Evolutionary conservation across 2,113 vertebrate species (phyloP), one percentile per base, ranked within the genome.

Genomic region (Mormoops blainvillei): DNA sequence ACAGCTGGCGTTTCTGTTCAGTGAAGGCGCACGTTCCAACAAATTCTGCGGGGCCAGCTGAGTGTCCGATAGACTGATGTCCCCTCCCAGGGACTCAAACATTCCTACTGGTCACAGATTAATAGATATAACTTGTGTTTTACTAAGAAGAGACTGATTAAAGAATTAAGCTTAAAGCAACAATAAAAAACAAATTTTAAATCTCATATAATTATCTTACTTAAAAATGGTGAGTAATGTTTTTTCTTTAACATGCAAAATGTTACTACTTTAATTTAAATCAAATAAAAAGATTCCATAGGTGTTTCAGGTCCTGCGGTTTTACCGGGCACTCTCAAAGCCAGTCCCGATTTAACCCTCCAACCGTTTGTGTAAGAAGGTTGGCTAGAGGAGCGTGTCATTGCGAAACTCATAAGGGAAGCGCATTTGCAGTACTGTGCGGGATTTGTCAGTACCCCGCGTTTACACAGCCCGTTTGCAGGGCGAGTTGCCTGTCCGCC

Each of bases 361-460:
- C 22, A 28, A 14, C 24, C 28, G 36, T 28, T 73, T 7, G 24
- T 14, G 5, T 7, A 73, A 28, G 68, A 28, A 43, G 70, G 13
- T 2, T 3, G 31, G 7, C 41, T 24, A 1, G 38, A 24, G 12
- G 19, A 26, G 6, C 26, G 70, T 15, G 5, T 41, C 7, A 3
- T 8, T 43, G 7, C 26, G 38, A 71, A 71, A 41, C 6, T 11
- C 68, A 11, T 1, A 3, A 26, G 68, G 67, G 19, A 12, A 22
- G 7, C 4, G 3, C 19, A 5, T 22, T 7, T 20, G 14, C 11
- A 7, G 38, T 13, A 4, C 3, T 18, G 38, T 13, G 2, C 36
- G 3, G 22, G 0, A 7, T 18, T 14, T 13, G 7, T 12, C 3
- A 22, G 19, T 4, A 24, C n/a, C 8, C 9, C 3, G 8, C 0